Evolutionary conservation across 2,888 invertebrate species (phyloP).

Genomic region (Rhagophthalmus giganteus): DNA sequence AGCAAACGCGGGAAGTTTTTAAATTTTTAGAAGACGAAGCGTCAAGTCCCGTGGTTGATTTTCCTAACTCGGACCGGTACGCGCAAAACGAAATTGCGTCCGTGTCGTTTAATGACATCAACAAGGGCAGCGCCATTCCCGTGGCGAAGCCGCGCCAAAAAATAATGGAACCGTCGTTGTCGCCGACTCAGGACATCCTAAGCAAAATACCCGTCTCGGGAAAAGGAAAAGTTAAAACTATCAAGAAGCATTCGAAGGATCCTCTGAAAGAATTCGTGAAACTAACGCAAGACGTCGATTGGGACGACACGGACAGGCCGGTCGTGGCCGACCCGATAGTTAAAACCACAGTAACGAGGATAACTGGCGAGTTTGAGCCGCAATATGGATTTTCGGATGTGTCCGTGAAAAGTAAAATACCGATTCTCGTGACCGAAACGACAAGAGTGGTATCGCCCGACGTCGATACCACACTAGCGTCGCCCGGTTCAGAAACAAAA

Average conservation of each 20-base stretch:
- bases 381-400: constrained; percentile 30
- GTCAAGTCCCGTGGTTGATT: neutral
- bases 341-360: constrained; percentile 51
- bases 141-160: constrained; percentile 44
- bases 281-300: constrained; percentile 53
- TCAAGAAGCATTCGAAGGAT: constrained; percentile 58
- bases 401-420: constrained; percentile 55
- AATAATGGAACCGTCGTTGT: constrained; percentile 34
- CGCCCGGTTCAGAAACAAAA: constrained; percentile 45
- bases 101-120: neutral
- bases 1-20: neutral
- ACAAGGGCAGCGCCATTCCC: constrained; percentile 45
- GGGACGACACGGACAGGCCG: constrained; percentile 46
- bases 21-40: neutral
- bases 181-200: constrained; percentile 47
- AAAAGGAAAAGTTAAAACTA: constrained; percentile 56
- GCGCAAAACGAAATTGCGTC: neutral
- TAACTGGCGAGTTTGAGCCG: constrained; percentile 33
- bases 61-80: neutral
- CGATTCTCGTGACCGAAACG: constrained; percentile 52
- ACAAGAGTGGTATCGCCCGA: constrained; percentile 45
- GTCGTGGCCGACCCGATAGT: constrained; percentile 43
- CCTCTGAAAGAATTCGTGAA: constrained; percentile 55
- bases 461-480: constrained; percentile 37
- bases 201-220: constrained; percentile 52